phyloP scores from a whole-genome alignment of 1,140 invertebrate species.

The Himalopsyche phryganea region DNA sequence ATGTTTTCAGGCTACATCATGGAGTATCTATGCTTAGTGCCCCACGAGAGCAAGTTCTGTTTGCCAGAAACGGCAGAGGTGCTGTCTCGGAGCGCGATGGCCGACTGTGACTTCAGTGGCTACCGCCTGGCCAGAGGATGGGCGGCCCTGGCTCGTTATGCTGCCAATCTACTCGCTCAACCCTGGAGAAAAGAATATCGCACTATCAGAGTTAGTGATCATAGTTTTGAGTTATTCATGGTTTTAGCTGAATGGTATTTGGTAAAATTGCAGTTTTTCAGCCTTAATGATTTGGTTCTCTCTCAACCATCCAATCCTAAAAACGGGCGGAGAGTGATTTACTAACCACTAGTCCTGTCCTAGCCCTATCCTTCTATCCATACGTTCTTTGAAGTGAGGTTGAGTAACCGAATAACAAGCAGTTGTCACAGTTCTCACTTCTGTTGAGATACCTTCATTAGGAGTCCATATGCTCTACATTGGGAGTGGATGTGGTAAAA shows the following conservation, averaged over 20 bases:
- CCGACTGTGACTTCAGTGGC: conserved; percentile 68
- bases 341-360: no score
- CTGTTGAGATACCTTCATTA: no score
- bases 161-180: conserved; percentile 77
- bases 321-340: no score
- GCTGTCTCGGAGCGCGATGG: conserved; percentile 64
- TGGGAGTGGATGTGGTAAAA: no score
- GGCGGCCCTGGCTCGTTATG: conserved; percentile 79
- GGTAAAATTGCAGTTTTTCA: background rate
- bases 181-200: conserved; percentile 86
- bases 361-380: no score
- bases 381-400: no score
- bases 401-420: no score
- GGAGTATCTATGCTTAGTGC: conserved; percentile 72
- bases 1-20: conserved; percentile 73
- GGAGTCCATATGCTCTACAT: no score
- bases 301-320: no score
- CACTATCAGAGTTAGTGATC: conserved; percentile 63
- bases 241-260: background rate
- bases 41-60: conserved; percentile 76
- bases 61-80: conserved; percentile 70
- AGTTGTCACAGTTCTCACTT: no score
- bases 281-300: no score
- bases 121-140: conserved; percentile 77
- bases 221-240: no score